Conservation (phyloP, 2,888 invertebrate genomes). For the Timema podura region DNA sequence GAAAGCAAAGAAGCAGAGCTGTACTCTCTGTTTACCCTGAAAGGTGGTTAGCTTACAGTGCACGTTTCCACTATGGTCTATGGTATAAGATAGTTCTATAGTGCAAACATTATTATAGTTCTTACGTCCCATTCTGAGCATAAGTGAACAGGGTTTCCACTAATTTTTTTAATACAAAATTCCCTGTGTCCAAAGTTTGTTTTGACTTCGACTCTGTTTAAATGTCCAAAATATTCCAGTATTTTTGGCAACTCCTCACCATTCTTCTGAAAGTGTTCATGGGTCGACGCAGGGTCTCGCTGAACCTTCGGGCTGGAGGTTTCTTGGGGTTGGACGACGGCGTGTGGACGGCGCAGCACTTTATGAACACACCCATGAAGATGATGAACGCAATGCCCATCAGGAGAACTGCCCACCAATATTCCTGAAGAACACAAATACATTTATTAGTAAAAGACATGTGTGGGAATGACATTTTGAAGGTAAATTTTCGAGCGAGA, state of each 20-base stretch:
- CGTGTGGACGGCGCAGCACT: slow-evolving; percentile 99
- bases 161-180: no score
- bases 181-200: no score
- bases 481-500: no score
- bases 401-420: slow-evolving; percentile 93
- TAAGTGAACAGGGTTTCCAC: no score
- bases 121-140: no score
- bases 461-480: no score
- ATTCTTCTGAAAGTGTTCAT: slow-evolving; percentile 88
- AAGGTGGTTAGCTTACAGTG: background rate
- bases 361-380: slow-evolving; percentile 97
- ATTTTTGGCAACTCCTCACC: slow-evolving; percentile 48
- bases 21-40: no score
- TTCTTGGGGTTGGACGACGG: slow-evolving; percentile 98
- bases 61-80: background rate
- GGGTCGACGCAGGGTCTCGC: slow-evolving; percentile 84
- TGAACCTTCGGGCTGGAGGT: slow-evolving; percentile 88
- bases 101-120: no score
- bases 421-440: slow-evolving; percentile 53
- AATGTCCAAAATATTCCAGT: no score
- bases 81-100: background rate
- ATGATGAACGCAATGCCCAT: slow-evolving; percentile 89
- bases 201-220: no score
- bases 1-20: no score
- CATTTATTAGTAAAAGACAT: no score